Conservation (phyloP, 2,888 invertebrate genomes). For the Caenorhabditis becei region DNA sequence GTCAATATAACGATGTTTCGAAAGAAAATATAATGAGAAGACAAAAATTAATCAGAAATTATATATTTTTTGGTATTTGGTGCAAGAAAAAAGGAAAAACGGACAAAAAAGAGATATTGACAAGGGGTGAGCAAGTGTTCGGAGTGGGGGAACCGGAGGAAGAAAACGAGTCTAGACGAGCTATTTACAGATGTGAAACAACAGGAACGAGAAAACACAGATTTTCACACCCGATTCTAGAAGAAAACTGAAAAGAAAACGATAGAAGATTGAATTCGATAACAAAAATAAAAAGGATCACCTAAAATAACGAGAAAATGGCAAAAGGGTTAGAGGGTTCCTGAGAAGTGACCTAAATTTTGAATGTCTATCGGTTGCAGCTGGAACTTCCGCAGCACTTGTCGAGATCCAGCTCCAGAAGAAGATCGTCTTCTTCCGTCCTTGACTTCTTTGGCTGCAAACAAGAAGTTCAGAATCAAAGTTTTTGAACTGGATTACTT, state of each 20-base stretch:
- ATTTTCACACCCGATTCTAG: constrained; percentile 54
- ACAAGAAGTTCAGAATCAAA: background rate
- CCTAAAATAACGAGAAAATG: constrained; percentile 44
- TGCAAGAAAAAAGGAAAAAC: constrained; percentile 17
- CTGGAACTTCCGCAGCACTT: constrained; percentile 78
- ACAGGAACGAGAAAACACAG: constrained; percentile 50
- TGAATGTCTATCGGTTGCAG: constrained; percentile 71
- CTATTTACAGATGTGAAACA: constrained; percentile 51
- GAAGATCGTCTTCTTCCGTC: constrained; percentile 58
- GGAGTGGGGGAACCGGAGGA: constrained; percentile 25
- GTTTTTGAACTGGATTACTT: constrained; percentile 1
- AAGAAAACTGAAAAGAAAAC: constrained; percentile 11
- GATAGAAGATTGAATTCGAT: constrained; percentile 10
- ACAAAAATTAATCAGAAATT: background rate
- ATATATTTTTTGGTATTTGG: constrained; percentile 20
- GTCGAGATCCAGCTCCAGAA: constrained; percentile 75
- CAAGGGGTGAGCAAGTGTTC: constrained; percentile 48
- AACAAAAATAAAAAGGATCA: constrained; percentile 20
- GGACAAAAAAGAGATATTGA: constrained; percentile 35
- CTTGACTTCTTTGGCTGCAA: constrained; percentile 64
- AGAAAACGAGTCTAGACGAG: constrained; percentile 34
- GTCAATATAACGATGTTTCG: constrained; percentile 8
- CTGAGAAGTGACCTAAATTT: constrained; percentile 15
- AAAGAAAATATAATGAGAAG: background rate
- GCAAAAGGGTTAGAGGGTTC: constrained; percentile 27